A percentile compares a stretch with the other conserved stretches of the same genome.
These are phyloP conservation scores for Megalonaias nervosa DNA, from an alignment of 1,140 invertebrate species.

Conservation along the genomic window DNA sequence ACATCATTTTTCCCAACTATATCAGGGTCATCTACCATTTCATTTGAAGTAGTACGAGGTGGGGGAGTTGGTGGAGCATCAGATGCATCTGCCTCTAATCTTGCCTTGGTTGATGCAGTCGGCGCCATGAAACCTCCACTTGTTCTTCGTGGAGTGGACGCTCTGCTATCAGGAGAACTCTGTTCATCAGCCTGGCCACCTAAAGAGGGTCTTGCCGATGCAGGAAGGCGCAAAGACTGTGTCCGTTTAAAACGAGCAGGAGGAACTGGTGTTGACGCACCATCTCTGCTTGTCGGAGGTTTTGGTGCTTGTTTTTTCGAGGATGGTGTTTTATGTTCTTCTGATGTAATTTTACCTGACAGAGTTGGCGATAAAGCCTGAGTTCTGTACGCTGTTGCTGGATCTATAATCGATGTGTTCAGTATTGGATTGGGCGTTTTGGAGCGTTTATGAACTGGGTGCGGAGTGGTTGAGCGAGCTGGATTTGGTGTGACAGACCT, in stretches of 20 bases:
- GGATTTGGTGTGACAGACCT: not conserved
- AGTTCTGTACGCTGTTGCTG: too few relatives aligned
- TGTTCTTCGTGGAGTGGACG: constrained; percentile 27
- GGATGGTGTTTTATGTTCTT: constrained; percentile 6
- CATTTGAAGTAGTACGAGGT: constrained; percentile 24
- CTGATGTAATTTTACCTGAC: too few relatives aligned
- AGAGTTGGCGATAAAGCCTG: too few relatives aligned
- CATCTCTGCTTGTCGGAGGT: not conserved
- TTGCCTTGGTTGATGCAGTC: constrained; percentile 58
- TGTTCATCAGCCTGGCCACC: constrained; percentile 6
- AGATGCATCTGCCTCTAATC: constrained; percentile 30
- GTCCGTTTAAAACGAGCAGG: constrained; percentile 47
- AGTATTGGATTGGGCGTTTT: too few relatives aligned
- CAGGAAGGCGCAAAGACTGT: constrained; percentile 58
- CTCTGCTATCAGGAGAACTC: constrained; percentile 5
- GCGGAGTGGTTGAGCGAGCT: constrained; percentile 15
- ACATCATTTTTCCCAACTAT: too few relatives aligned
- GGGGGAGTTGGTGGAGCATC: constrained; percentile 39
- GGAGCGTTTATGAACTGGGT: not conserved
- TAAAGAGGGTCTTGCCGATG: constrained; percentile 24
- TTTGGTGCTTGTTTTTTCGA: constrained; percentile 1
- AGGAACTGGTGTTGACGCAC: constrained; percentile 27
- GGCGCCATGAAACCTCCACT: constrained; percentile 48
- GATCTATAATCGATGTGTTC: too few relatives aligned
- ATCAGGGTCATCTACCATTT: constrained; percentile 6